phyloP scores from a whole-genome alignment of 2,797 vertebrate species.

The Cynodonichthys magdalenae region DNA sequence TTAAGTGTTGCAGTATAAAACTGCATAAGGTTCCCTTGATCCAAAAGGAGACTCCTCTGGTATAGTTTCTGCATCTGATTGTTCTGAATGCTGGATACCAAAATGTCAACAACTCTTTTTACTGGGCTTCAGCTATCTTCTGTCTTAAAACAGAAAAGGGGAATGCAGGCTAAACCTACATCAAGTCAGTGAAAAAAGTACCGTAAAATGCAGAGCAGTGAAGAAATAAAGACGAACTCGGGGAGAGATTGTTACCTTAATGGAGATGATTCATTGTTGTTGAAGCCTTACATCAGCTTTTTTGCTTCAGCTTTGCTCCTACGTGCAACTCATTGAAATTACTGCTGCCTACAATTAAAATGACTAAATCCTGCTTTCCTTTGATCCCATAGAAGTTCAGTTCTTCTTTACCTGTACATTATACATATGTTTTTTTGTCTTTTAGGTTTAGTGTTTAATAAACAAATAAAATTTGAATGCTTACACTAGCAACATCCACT shows the following conservation, averaged over 20 bases:
- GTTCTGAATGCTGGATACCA: neutral
- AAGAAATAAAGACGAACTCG: neutral
- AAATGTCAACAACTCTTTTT: neutral
- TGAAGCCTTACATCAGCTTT: conserved; percentile 44
- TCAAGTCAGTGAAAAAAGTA: conserved; percentile 5
- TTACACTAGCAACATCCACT: conserved; percentile 3
- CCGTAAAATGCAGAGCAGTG: conserved; percentile 16
- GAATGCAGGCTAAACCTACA: neutral
- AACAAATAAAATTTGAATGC: conserved; percentile 10
- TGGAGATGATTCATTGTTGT: conserved; percentile 51
- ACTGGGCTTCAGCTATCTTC: too few relatives aligned
- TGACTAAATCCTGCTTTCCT: conserved; percentile 3
- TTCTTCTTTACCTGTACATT: neutral
- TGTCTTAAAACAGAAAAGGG: too few relatives aligned
- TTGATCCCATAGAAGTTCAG: neutral
- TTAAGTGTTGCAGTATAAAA: too few relatives aligned
- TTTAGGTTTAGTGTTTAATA: conserved; percentile 3
- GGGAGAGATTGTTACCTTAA: conserved; percentile 26
- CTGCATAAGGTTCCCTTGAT: too few relatives aligned
- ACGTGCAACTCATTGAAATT: conserved; percentile 37
- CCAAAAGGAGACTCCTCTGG: too few relatives aligned
- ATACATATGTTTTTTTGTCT: conserved; percentile 4
- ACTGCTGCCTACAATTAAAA: conserved; percentile 17
- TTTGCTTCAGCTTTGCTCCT: conserved; percentile 24
- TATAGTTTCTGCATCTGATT: neutral